Conservation (phyloP, 1,140 invertebrate species). For the Eurosta solidaginis region DNA sequence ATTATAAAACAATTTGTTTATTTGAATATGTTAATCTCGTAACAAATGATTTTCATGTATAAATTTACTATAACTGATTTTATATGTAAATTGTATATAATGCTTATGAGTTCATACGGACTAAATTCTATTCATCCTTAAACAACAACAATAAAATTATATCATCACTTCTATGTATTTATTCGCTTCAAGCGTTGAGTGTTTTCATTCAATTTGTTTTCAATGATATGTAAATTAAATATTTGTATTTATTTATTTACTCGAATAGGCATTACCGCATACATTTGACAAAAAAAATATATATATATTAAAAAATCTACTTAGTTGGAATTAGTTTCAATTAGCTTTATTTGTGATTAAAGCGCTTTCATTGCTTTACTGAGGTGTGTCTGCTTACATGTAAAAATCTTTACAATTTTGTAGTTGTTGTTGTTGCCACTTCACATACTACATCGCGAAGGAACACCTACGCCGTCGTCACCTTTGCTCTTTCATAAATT, state of each 20-base stretch:
- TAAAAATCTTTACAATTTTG: background rate
- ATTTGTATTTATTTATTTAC: background rate
- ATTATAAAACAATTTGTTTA: too few relatives aligned
- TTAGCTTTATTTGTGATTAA: background rate
- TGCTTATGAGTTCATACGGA: too few relatives aligned
- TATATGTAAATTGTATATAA: too few relatives aligned
- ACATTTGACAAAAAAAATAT: background rate
- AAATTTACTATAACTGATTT: too few relatives aligned
- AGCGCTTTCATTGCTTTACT: background rate
- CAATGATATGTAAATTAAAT: background rate
- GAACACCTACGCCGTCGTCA: background rate
- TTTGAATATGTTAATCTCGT: too few relatives aligned
- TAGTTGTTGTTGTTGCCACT: background rate
- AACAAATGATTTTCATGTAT: too few relatives aligned
- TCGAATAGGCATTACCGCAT: background rate
- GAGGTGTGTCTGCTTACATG: background rate
- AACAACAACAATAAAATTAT: background rate
- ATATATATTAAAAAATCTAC: background rate
- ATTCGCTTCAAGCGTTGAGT: background rate
- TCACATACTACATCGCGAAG: too few relatives aligned
- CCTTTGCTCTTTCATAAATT: background rate
- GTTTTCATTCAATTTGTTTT: constrained; percentile 11
- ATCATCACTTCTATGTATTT: background rate
- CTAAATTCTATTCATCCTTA: too few relatives aligned
- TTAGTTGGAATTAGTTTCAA: background rate